Evolutionary conservation across 2,113 vertebrate species (phyloP).

Genomic region (Lepus timidus): DNA sequence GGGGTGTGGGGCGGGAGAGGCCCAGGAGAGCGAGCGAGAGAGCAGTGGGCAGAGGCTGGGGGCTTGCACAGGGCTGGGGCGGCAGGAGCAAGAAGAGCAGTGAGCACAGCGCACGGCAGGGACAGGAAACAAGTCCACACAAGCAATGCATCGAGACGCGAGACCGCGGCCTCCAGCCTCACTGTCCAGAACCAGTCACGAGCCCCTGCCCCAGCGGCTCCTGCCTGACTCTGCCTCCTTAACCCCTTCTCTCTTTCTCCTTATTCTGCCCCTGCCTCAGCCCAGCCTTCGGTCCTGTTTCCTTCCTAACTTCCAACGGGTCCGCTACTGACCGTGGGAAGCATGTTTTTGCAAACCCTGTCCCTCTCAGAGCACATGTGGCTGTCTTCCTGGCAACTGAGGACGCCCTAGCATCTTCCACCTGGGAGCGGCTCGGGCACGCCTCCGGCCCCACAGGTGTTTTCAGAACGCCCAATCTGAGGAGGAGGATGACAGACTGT

Average conservation of each 20-base stretch:
- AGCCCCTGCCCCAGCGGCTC: accelerated
- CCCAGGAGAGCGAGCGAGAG: background rate
- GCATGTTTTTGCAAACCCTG: background rate
- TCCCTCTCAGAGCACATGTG: background rate
- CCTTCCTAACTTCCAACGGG: background rate
- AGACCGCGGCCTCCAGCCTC: accelerated
- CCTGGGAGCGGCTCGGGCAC: accelerated
- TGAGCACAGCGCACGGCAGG: background rate
- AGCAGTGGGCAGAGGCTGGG: background rate
- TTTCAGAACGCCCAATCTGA: constrained; percentile 41
- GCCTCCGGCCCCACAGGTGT: background rate
- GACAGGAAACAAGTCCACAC: accelerated
- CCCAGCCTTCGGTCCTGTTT: background rate
- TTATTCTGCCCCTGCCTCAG: background rate
- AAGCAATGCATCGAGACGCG: accelerated
- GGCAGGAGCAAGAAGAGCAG: too few species aligned
- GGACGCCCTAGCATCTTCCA: background rate
- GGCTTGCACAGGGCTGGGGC: background rate
- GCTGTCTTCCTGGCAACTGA: background rate
- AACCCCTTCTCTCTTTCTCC: background rate
- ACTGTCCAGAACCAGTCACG: accelerated
- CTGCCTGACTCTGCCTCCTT: background rate
- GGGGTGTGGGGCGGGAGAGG: background rate
- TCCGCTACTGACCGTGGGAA: background rate
- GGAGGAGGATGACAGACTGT: constrained; percentile 31